phyloP scores from a whole-genome alignment of 2,797 vertebrate species.

The Champsocephalus gunnari region DNA sequence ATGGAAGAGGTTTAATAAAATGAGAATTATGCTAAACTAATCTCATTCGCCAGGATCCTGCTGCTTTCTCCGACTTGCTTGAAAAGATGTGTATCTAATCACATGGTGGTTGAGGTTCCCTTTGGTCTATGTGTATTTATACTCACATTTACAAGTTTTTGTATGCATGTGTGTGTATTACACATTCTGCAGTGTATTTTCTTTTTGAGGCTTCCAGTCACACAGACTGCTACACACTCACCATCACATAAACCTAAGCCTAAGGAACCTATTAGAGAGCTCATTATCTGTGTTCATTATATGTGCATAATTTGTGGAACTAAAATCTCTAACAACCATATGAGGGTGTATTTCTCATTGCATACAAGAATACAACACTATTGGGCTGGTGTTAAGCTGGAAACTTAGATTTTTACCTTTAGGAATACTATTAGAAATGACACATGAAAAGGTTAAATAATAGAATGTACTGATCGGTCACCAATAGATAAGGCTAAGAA shows the following conservation, averaged over 20 bases:
- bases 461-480: background rate
- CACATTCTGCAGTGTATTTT: constrained; percentile 24
- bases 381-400: background rate
- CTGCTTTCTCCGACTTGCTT: constrained; percentile 65
- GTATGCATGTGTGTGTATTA: constrained; percentile 31
- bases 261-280: constrained; percentile 5
- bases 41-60: constrained; percentile 61
- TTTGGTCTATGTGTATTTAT: constrained; percentile 39
- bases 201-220: constrained; percentile 22
- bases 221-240: constrained; percentile 2
- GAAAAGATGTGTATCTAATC: constrained; percentile 73
- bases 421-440: background rate
- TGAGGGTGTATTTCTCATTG: constrained; percentile 1
- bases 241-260: constrained; percentile 15
- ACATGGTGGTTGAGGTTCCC: constrained; percentile 59
- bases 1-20: constrained; percentile 57
- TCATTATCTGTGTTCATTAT: constrained; percentile 25
- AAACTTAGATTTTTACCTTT: background rate
- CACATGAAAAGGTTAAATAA: background rate
- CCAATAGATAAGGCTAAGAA: background rate
- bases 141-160: constrained; percentile 36
- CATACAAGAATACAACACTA: background rate
- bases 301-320: constrained; percentile 18
- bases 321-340: background rate
- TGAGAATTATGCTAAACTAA: constrained; percentile 63